phyloP scores from a whole-genome alignment of 2,888 invertebrate species.

The Euzophera pinguis region DNA sequence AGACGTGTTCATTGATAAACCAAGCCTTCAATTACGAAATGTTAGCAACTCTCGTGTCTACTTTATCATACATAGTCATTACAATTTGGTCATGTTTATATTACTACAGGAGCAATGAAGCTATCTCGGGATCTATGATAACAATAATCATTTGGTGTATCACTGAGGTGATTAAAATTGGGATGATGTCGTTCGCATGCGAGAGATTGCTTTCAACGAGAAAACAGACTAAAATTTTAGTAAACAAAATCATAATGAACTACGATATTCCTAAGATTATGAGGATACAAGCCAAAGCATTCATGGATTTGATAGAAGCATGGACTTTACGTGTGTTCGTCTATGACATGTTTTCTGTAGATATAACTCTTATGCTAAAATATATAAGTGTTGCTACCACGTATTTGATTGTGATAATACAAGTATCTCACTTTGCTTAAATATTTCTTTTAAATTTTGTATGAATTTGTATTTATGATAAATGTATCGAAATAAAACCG shows the following conservation, averaged over 20 bases:
- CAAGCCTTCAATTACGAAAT: conserved; percentile 52
- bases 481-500: no score
- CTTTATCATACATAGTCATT: conserved; percentile 47
- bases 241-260: conserved; percentile 57
- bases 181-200: conserved; percentile 43
- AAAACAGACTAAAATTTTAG: conserved; percentile 41
- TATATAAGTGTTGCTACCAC: conserved; percentile 60
- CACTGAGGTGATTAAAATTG: conserved; percentile 37
- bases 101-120: conserved; percentile 32
- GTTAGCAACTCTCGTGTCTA: conserved; percentile 48
- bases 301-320: conserved; percentile 53
- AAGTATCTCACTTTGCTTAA: conserved; percentile 50
- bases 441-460: not conserved
- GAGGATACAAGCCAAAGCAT: conserved; percentile 54
- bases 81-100: conserved; percentile 49
- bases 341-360: conserved; percentile 57
- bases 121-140: conserved; percentile 30
- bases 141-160: conserved; percentile 41
- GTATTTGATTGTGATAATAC: conserved; percentile 60
- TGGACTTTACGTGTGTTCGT: conserved; percentile 37
- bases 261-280: conserved; percentile 48
- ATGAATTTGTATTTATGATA: no score
- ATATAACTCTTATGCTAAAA: conserved; percentile 56
- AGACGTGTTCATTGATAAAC: conserved; percentile 41
- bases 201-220: conserved; percentile 40